Evolutionary conservation across 1,140 invertebrate species (phyloP), one percentile per base, ranked within the genome.

Genomic region (Polypedilum pembai): DNA sequence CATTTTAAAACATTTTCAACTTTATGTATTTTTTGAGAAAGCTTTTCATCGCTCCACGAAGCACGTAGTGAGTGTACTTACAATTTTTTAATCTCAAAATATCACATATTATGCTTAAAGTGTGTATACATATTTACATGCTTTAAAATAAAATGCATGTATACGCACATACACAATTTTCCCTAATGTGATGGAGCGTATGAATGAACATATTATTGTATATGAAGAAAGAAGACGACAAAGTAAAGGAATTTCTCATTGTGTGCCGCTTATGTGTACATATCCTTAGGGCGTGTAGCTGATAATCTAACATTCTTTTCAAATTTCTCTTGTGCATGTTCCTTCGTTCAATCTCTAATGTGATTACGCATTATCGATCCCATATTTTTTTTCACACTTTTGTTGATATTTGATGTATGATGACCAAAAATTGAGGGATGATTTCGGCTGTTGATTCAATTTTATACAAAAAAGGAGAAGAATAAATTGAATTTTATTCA

Each of bases 361-460:
- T 56, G 45, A 56, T 56, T 56, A 56, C 45, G 45, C 12, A 56
- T 56, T 56, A 56, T 56, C 45, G 45, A 56, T 56, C 45, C 45
- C 45, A 56, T 56, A 56, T 56, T 56, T n/a, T 56, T 15, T 56
- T 15, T 56, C 12, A 56, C 12, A n/a, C 45, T 56, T n/a, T n/a
- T 56, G 45, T 56, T 56, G 24, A 56, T 56, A 56, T 56, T 56
- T 56, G n/a, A 56, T 56, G 45, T 56, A 56, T 56, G 45, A 8
- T n/a, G 45, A 56, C 12, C 45, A 56, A 56, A 33, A 33, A 3
- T 33, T 33, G 45, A 56, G n/a, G 45, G 15, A 45, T 8, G 8
- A 45, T 56, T 56, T 15, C 10, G 12, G 12, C n/a, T 56, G 12
- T 56, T 56, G 12, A 56, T 56, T 56, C 45, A 56, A 56, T 56